A percentile compares a stretch with the other conserved stretches of the same genome.
These are phyloP conservation scores for Sesamia nonagrioides DNA, from an alignment of 1,140 invertebrate genomes.

Conservation along the genomic window DNA sequence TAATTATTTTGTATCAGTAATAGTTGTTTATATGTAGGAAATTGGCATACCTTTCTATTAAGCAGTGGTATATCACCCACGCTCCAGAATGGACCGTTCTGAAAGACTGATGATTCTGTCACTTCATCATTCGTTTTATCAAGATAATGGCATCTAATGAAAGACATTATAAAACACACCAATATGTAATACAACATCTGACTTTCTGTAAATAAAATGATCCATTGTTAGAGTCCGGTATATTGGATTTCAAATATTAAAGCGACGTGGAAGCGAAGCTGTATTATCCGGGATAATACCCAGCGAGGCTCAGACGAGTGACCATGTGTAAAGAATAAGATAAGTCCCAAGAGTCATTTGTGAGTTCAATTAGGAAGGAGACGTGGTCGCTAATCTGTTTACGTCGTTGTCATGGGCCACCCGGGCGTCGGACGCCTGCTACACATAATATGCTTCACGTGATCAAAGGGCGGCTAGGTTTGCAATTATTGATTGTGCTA, in stretches of 20 bases:
- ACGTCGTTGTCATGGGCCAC: slow-evolving; percentile 1
- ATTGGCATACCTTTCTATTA: slow-evolving; percentile 32
- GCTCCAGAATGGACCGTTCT: not conserved
- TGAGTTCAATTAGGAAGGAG: slow-evolving; percentile 16
- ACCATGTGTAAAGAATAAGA: slow-evolving; percentile 32
- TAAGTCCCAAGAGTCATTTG: slow-evolving; percentile 34
- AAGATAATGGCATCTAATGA: not conserved
- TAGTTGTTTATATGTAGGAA: not conserved
- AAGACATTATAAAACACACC: not conserved
- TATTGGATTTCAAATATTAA: slow-evolving; percentile 32
- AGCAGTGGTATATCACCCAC: slow-evolving; percentile 28
- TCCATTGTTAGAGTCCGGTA: slow-evolving; percentile 3
- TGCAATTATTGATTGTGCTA: slow-evolving; percentile 18
- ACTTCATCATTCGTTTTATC: not conserved
- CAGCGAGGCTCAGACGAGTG: not conserved
- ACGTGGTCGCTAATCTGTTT: slow-evolving; percentile 15
- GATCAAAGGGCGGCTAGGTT: not conserved
- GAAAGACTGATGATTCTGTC: not conserved
- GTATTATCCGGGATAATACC: slow-evolving; percentile 26
- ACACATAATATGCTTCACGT: not conserved
- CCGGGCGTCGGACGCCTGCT: not conserved
- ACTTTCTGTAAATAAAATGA: slow-evolving; percentile 33
- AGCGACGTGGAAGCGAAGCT: slow-evolving; percentile 14
- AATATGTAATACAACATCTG: not conserved
- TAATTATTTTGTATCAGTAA: not conserved